phyloP scores from a whole-genome alignment of 2,113 vertebrate genomes.

The Porphyrio hochstetteri region DNA sequence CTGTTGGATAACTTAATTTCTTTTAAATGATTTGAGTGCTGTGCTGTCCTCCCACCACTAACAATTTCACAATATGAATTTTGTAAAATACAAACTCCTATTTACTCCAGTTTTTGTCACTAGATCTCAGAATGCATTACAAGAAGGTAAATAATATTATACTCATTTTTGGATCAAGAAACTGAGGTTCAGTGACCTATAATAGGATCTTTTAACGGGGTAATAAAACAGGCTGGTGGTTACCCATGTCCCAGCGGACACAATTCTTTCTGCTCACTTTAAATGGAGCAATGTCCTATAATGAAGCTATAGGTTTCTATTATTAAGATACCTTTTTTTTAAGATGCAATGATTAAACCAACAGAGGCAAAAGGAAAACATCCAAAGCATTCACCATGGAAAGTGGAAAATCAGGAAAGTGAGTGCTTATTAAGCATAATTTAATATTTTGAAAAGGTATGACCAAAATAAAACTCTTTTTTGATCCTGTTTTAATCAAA shows the following conservation, averaged over 20 bases:
- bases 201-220: not conserved
- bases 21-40: not conserved
- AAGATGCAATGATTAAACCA: not conserved
- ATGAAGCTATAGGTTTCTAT: not conserved
- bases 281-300: not conserved
- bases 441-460: not conserved
- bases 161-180: not conserved
- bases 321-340: not conserved
- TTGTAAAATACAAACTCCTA: not conserved
- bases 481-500: not conserved
- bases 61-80: rapidly evolving
- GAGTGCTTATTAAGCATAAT: not conserved
- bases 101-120: not conserved
- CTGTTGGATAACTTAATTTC: not conserved
- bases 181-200: not conserved
- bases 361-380: not conserved
- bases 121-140: not conserved
- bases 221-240: not conserved
- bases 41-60: not conserved
- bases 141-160: not conserved
- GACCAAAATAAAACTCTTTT: not conserved
- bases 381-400: not conserved
- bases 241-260: not conserved
- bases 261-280: not conserved
- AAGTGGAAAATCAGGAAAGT: not conserved